Evolutionary conservation across 2,888 invertebrate species (phyloP).

Genomic region (Orthonychiurus folsomi): DNA sequence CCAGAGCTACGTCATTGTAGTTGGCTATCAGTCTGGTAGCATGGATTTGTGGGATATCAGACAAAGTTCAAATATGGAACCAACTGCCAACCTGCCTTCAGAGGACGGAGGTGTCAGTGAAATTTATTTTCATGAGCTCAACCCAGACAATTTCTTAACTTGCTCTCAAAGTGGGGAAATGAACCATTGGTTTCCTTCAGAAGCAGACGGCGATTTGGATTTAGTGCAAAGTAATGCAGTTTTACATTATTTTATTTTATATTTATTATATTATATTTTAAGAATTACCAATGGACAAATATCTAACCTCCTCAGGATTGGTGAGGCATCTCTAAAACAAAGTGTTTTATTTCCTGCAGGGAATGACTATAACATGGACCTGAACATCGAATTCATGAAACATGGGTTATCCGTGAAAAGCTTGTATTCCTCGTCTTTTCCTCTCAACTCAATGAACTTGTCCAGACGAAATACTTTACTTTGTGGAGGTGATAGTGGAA

Average conservation of each 20-base stretch:
- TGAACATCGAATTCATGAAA: slow-evolving; percentile 37
- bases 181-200: slow-evolving; percentile 35
- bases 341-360: slow-evolving; percentile 18
- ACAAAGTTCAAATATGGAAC: slow-evolving; percentile 26
- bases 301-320: too few relatives aligned
- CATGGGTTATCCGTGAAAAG: slow-evolving; percentile 30
- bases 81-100: slow-evolving; percentile 33
- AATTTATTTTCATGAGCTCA: slow-evolving; percentile 35
- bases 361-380: slow-evolving; percentile 22
- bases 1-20: slow-evolving; percentile 33
- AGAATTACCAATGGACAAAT: neutral
- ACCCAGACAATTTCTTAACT: slow-evolving; percentile 37
- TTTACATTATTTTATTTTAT: neutral
- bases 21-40: slow-evolving; percentile 37
- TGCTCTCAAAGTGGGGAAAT: slow-evolving; percentile 35
- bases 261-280: slow-evolving; percentile 1
- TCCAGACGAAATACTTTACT: slow-evolving; percentile 36
- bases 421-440: slow-evolving; percentile 32
- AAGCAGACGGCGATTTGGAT: slow-evolving; percentile 9
- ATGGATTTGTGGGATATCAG: slow-evolving; percentile 38
- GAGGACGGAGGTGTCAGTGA: slow-evolving; percentile 33
- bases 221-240: slow-evolving; percentile 12
- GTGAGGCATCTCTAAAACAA: too few relatives aligned
- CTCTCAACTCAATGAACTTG: slow-evolving; percentile 35
- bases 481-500: slow-evolving; percentile 36